Conservation (phyloP, 2,888 invertebrate genomes). For the Monochamus alternatus region DNA sequence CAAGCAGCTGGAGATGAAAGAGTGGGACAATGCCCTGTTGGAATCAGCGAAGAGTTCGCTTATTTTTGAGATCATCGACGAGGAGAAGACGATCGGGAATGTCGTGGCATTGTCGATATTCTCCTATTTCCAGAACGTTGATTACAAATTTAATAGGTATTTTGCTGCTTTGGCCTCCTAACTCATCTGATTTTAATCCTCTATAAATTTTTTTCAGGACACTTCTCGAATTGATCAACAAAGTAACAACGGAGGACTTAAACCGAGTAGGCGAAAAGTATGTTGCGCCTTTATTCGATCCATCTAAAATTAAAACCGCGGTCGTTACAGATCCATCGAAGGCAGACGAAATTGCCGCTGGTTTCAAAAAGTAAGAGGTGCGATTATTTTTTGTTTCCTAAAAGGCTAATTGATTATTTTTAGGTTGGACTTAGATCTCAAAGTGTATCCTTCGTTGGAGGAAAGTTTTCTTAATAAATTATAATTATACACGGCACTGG, state of each 20-base stretch:
- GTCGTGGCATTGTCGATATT: slow-evolving; percentile 82
- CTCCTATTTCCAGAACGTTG: slow-evolving; percentile 80
- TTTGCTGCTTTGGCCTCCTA: too few relatives aligned
- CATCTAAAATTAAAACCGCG: slow-evolving; percentile 76
- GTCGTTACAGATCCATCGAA: slow-evolving; percentile 86
- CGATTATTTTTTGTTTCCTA: background rate
- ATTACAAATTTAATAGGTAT: slow-evolving; percentile 80
- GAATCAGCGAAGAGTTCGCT: slow-evolving; percentile 89
- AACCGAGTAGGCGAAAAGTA: slow-evolving; percentile 81
- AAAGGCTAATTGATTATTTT: slow-evolving; percentile 19
- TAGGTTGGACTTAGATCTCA: slow-evolving; percentile 47
- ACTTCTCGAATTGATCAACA: slow-evolving; percentile 78
- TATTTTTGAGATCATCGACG: slow-evolving; percentile 89
- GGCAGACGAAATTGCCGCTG: slow-evolving; percentile 77
- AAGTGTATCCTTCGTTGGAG: slow-evolving; percentile 45
- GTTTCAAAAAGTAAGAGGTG: slow-evolving; percentile 76
- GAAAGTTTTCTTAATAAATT: slow-evolving; percentile 44
- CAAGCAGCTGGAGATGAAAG: slow-evolving; percentile 75
- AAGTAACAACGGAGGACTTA: slow-evolving; percentile 78
- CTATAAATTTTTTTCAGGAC: slow-evolving; percentile 70
- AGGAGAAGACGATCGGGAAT: slow-evolving; percentile 85
- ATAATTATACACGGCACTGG: slow-evolving; percentile 37
- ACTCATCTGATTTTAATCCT: too few relatives aligned
- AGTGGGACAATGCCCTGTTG: slow-evolving; percentile 83
- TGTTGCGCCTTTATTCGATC: slow-evolving; percentile 79